Evolutionary conservation across 2,888 invertebrate genomes (phyloP).

Genomic region (Latrodectus elegans): DNA sequence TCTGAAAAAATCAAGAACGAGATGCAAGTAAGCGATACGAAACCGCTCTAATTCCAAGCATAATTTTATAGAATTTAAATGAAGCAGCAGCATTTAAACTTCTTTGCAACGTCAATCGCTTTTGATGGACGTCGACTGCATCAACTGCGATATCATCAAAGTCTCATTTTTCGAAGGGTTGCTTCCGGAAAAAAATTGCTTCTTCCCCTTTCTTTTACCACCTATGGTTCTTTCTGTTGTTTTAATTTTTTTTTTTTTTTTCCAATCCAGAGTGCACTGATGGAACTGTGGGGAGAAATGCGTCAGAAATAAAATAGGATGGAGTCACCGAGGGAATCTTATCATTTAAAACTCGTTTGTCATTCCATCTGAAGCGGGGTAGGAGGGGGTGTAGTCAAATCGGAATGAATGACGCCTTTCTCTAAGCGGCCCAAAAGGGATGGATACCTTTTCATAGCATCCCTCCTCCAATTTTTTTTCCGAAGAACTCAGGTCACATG

Average conservation of each 20-base stretch:
- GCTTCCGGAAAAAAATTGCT: neutral
- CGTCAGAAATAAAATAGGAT: conserved; percentile 11
- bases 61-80: no score
- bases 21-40: no score
- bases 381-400: conserved; percentile 28
- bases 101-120: neutral
- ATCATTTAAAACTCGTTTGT: conserved; percentile 60
- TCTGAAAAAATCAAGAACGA: no score
- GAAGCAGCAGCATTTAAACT: no score
- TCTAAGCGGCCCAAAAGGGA: neutral
- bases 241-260: no score
- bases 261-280: no score
- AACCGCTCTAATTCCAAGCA: no score
- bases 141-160: neutral
- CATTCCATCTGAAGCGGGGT: conserved; percentile 38
- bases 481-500: no score
- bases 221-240: neutral
- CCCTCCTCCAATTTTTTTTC: no score
- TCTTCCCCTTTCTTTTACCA: conserved; percentile 2
- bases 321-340: neutral
- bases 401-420: conserved; percentile 35
- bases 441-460: no score
- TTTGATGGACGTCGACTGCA: neutral
- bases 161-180: neutral
- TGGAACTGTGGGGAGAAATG: neutral